Conservation (phyloP, 2,888 invertebrate genomes). For the Beris morrisii region DNA sequence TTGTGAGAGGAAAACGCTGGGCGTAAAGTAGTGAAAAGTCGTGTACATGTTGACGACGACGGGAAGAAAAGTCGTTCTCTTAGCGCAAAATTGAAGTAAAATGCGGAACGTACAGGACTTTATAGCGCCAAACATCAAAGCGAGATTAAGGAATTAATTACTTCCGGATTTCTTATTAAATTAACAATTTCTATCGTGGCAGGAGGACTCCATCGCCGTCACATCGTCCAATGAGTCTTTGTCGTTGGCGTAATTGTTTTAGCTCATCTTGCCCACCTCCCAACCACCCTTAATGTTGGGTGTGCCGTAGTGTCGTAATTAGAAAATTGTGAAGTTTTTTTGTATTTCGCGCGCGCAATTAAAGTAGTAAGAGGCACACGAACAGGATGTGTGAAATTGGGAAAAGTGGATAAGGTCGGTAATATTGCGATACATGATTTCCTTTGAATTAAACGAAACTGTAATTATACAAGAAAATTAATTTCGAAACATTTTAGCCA, state of each 20-base stretch:
- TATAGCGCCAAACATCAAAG: slow-evolving; percentile 43
- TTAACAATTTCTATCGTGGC: slow-evolving; percentile 47
- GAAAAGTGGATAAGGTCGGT: slow-evolving; percentile 38
- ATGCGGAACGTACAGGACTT: no score
- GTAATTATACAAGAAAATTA: slow-evolving; percentile 28
- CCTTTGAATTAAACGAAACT: slow-evolving; percentile 25
- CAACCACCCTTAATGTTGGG: not conserved
- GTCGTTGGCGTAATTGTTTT: not conserved
- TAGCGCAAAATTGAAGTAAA: not conserved
- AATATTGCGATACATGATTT: slow-evolving; percentile 24
- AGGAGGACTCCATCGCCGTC: slow-evolving; percentile 12
- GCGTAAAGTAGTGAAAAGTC: slow-evolving; percentile 1
- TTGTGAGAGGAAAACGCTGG: slow-evolving; percentile 7
- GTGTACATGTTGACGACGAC: no score
- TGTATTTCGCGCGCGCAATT: slow-evolving; percentile 25
- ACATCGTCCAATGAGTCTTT: slow-evolving; percentile 16
- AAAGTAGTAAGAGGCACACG: slow-evolving; percentile 34
- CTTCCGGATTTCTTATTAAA: slow-evolving; percentile 52
- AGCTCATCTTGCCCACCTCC: slow-evolving; percentile 2
- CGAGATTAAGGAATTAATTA: slow-evolving; percentile 54
- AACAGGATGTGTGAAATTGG: slow-evolving; percentile 38
- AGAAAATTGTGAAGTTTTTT: slow-evolving; percentile 39
- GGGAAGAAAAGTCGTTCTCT: not conserved
- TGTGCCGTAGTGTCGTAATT: slow-evolving; percentile 36
- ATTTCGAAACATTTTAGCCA: slow-evolving; percentile 16